These are phyloP conservation scores for Dolomedes plantarius DNA, from an alignment of 2,888 invertebrate species.

Conservation along the genomic window DNA sequence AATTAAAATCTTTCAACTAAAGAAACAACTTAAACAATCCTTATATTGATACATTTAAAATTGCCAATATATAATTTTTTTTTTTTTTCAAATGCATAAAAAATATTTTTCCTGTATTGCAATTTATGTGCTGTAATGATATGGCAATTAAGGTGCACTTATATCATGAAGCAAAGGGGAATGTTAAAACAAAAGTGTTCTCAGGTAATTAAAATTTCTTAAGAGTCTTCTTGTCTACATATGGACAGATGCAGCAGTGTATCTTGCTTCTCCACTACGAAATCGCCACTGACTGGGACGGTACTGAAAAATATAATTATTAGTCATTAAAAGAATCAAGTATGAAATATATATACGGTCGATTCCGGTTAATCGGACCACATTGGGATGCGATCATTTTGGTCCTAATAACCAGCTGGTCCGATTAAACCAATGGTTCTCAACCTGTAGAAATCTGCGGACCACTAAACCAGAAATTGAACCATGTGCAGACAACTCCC, in stretches of 20 bases:
- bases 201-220: neutral
- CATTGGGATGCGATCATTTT: too few species aligned
- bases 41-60: neutral
- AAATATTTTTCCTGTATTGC: neutral
- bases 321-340: too few species aligned
- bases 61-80: neutral
- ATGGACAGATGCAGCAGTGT: constrained; percentile 95
- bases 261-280: constrained; percentile 92
- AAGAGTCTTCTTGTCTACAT: constrained; percentile 80
- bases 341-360: too few species aligned
- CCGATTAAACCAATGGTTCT: too few species aligned
- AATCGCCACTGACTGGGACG: constrained; percentile 96
- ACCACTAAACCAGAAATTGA: too few species aligned
- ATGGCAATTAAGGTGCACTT: constrained; percentile 68
- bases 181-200: constrained; percentile 27
- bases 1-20: neutral
- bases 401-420: too few species aligned
- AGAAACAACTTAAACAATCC: neutral
- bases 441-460: too few species aligned
- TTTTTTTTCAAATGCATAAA: neutral
- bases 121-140: constrained; percentile 52
- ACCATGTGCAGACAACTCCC: too few species aligned
- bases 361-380: too few species aligned
- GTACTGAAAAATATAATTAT: constrained; percentile 82
- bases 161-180: constrained; percentile 36